phyloP scores from a whole-genome alignment of 2,113 vertebrate species.

The Struthio camelus region DNA sequence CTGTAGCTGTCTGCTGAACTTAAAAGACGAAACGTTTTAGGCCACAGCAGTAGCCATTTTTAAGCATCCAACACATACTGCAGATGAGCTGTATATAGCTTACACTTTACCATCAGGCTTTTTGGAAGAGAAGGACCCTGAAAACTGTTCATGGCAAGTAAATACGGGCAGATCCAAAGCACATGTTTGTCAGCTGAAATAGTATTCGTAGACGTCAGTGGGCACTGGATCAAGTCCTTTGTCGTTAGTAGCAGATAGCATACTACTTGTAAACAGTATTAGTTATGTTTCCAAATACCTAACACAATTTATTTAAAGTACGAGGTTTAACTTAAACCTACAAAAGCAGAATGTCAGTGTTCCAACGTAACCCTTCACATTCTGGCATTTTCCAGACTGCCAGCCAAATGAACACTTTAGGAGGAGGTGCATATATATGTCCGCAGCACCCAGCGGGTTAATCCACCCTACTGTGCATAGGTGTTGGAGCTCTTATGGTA shows the following conservation, averaged over 20 bases:
- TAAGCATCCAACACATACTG: not conserved
- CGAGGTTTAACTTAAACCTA: conserved; percentile 29
- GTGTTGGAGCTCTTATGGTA: conserved; percentile 76
- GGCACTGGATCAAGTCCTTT: not conserved
- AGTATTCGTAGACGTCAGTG: not conserved
- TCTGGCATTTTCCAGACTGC: conserved; percentile 78
- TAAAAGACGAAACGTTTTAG: not conserved
- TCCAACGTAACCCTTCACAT: conserved; percentile 72
- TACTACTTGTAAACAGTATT: not conserved
- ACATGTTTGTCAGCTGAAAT: fast-evolving
- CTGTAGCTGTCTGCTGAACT: not conserved
- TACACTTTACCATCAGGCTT: not conserved
- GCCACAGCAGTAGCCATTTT: not conserved
- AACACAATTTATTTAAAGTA: conserved; percentile 13
- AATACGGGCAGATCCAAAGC: not conserved
- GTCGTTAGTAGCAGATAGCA: not conserved
- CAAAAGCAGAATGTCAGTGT: conserved; percentile 46
- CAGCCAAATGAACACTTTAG: conserved; percentile 76
- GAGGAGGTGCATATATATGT: conserved; percentile 72
- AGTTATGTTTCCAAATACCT: conserved; percentile 19
- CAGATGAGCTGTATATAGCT: not conserved
- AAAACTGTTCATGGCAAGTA: not conserved
- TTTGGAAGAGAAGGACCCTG: not conserved
- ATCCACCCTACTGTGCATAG: conserved; percentile 74
- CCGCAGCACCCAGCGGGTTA: conserved; percentile 69